Evolutionary conservation across 2,113 vertebrate genomes (phyloP).

Genomic region (Guaruba guarouba): DNA sequence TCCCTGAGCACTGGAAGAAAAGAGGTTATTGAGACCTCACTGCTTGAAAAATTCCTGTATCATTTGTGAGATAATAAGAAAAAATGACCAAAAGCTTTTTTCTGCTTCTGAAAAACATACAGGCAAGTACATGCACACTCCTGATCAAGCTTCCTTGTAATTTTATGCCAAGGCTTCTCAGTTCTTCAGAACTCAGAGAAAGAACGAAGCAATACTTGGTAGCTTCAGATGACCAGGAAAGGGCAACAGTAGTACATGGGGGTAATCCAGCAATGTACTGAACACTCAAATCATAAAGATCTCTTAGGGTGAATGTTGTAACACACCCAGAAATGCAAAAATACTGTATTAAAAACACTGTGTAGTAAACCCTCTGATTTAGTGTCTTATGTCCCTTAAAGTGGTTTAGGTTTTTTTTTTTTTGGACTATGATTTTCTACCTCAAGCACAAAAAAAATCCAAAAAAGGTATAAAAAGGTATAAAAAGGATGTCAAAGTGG

Average conservation of each 20-base stretch:
- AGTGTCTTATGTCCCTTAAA: not conserved
- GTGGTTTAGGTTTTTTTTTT: not conserved
- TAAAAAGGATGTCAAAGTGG: not conserved
- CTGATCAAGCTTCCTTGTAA: not conserved
- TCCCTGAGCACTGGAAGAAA: not conserved
- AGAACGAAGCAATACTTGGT: not conserved
- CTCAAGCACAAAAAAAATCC: not conserved
- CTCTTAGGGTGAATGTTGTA: not conserved
- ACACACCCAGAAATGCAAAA: not conserved
- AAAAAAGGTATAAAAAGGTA: not conserved
- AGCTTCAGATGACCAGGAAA: not conserved
- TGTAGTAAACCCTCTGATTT: not conserved
- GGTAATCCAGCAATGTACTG: not conserved
- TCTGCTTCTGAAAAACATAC: not conserved
- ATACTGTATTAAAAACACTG: not conserved
- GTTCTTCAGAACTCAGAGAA: not conserved
- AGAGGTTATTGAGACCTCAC: not conserved
- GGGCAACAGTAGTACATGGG: not conserved
- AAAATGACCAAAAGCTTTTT: slow-evolving; percentile 10
- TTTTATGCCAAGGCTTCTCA: not conserved
- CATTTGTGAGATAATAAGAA: not conserved
- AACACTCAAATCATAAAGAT: not conserved
- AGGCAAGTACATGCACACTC: not conserved
- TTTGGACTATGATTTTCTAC: not conserved
- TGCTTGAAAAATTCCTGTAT: not conserved